Base-by-base conservation (phyloP, 2,113 vertebrate genomes). In the Seriola quinqueradiata region DNA sequence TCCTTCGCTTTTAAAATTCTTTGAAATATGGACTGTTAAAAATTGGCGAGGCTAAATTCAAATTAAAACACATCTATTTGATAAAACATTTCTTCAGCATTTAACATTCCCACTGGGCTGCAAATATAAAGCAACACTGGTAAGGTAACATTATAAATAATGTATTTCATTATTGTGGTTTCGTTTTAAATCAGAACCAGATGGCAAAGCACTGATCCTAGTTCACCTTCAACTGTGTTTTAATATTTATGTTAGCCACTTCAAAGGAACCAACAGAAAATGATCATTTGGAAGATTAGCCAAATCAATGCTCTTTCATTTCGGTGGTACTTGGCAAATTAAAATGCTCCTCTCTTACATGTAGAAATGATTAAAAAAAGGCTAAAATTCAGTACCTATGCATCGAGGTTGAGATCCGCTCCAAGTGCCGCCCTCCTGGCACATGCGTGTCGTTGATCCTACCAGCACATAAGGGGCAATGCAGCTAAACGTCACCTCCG, bases 361-460 rank as follows among this genome's bases (percentile, higher is more conserved):
- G 44, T 21, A 44, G 23, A 36, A 59, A 48, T 32, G 21, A 16
- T 50, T 3, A 25, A 71, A 48, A 66, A 5, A 42, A 6, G 28
- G 28, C 28, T 28, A 12, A 52, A 36, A 34, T 57, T 52, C 16
- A 12, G 21, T 89, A 99, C 98, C 98, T 93, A 99, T 99, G 82
- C 98, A 99, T 32, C 97, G 96, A 64, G 98, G 97, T 75, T 97
- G 96, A 1, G 96, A 96, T 8, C 97, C 97, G 61, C 96, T 97
- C 98, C 98, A 99, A 0, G 94, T 95, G 64, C 97, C 97, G 70
- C 98, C 98, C 61, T 97, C 95, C 84, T 97, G 97, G 78, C 98
- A 99, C 87, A 97, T 92, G 34, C 97, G 96, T 12, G 96, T 96
- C 38, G 90, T 95, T 6, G 97, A 97, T 57, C 98, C 98, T 87